Base-by-base conservation (phyloP, 2,113 vertebrate genomes). In the Sciurus niger region DNA sequence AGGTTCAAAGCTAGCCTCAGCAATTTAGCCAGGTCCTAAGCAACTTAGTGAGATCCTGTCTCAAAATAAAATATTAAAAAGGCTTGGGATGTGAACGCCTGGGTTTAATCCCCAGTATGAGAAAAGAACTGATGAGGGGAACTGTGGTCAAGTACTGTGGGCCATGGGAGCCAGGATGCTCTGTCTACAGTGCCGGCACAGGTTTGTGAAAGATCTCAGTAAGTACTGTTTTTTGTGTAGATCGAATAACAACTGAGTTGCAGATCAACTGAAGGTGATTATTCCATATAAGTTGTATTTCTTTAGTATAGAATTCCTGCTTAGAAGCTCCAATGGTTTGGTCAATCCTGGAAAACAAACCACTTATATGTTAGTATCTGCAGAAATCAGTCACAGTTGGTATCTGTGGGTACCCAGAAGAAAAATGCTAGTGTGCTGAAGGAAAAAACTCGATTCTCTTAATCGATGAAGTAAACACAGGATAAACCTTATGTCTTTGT, bases 91-190 rank as follows among this genome's bases (percentile, higher is more conserved):
- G 6, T 58, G 55, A 58, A 58, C 18, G 18, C 55, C 55, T 6
- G 55, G 55, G 17, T 58, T 58, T 2, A 4, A 58, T 58, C 55
- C 55, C 55, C 20, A 18, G 55, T 58, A 22, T 18, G 18, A 6
- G 20, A 58, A 58, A 58, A 22, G 6, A 58, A 53, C 55, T 58
- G 55, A 58, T 22, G 55, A 32, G 53, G 11, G 37, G 2, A 18
- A 0, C 43, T 0, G 0, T 13, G 9, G n/a, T 12, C 4, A 13
- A 30, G 43, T 6, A n/a, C n/a, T 2, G 6, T 12, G 12, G 43
- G 37, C 7, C 40, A 2, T 0, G 7, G 70, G 46, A 10, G 7
- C 8, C 9, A 34, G 30, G 34, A 16, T 9, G 8, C 28, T 11
- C 34, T 40, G 32, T 2, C 1, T 34, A 8, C 76, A 30, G 0